Evolutionary conservation across 2,797 vertebrate genomes (phyloP), one percentile per base, ranked within the genome.

Genomic region (Threskiornis aethiopicus): DNA sequence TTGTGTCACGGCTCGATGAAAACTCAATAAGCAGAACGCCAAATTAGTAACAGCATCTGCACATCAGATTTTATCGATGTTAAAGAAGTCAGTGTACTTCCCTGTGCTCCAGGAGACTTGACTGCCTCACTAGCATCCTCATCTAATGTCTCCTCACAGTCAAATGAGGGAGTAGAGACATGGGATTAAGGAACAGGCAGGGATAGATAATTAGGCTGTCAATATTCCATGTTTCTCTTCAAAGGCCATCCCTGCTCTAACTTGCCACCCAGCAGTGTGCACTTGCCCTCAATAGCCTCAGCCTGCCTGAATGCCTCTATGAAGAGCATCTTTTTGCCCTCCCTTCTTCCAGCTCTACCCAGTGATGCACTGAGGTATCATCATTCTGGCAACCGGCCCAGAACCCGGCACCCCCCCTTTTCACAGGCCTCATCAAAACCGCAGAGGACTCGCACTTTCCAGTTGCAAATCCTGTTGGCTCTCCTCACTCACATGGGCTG

Each of bases 11-110:
- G n/a, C 24, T 69, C 29, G 3, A 64, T 69, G 22, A 79, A 82
- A 93, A 70, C 79, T 91, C 90, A 93, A 21, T 89, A 47, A 90
- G 52, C 54, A 95, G 75, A 87, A 90, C 65, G 22, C 31, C n/a
- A 88, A 83, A 47, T 37, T 73, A 92, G 90, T 76, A 91, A 44
- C 33, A 89, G 49, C 42, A 84, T 65, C 88, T 84, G 72, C 51
- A 71, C 72, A 54, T 70, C 73, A 33, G 7, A 87, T 61, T 65
- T 62, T 47, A 89, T 31, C 70, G 73, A 89, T 3, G 26, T n/a
- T 75, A 84, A 76, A 77, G 37, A 76, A 59, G 37, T 78, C 66
- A 21, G 31, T 35, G 49, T 17, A 79, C 61, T 89, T 64, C 26
- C 55, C 80, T 44, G 57, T 51, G 79, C 80, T 66, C 13, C 71